Evolutionary conservation across 1,140 invertebrate species (phyloP).

Genomic region (Platyura marginata): DNA sequence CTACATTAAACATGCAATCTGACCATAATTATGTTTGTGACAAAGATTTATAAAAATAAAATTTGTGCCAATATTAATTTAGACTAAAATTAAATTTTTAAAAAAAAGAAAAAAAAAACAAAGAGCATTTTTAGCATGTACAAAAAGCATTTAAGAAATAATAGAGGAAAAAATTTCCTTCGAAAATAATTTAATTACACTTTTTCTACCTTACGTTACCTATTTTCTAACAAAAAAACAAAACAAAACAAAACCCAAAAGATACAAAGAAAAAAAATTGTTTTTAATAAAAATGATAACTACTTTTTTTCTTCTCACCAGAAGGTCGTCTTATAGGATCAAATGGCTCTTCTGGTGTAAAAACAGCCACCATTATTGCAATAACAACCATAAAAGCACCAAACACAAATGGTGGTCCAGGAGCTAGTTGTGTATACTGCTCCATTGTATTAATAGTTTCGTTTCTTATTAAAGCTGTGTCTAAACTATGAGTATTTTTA

Average conservation of each 20-base stretch:
- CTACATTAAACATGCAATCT: too few species aligned
- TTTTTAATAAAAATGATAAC: slow-evolving; percentile 9
- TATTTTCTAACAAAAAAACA: slow-evolving; percentile 3
- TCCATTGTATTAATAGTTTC: slow-evolving; percentile 10
- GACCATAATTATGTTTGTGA: too few species aligned
- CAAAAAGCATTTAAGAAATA: too few species aligned
- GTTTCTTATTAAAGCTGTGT: slow-evolving; percentile 9
- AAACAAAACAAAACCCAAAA: slow-evolving; percentile 15
- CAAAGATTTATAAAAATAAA: too few species aligned
- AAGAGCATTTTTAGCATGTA: too few species aligned
- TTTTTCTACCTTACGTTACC: too few species aligned
- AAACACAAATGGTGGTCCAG: slow-evolving; percentile 99
- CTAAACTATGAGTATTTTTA: slow-evolving; percentile 7
- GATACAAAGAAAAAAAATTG: slow-evolving; percentile 26
- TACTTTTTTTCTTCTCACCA: slow-evolving; percentile 25
- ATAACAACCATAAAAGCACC: slow-evolving; percentile 91
- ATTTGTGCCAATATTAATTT: too few species aligned
- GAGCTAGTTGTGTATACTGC: slow-evolving; percentile 50
- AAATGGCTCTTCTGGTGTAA: slow-evolving; percentile 61
- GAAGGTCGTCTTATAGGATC: slow-evolving; percentile 25
- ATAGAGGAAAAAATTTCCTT: too few species aligned
- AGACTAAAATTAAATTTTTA: too few species aligned
- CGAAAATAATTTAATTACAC: too few species aligned
- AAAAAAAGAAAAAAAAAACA: too few species aligned
- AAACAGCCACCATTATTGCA: slow-evolving; percentile 79